A percentile compares a stretch with the other conserved stretches of the same genome.
Evolutionary conservation across 2,888 invertebrate genomes (phyloP).

Genomic region (Drosophila merina): DNA sequence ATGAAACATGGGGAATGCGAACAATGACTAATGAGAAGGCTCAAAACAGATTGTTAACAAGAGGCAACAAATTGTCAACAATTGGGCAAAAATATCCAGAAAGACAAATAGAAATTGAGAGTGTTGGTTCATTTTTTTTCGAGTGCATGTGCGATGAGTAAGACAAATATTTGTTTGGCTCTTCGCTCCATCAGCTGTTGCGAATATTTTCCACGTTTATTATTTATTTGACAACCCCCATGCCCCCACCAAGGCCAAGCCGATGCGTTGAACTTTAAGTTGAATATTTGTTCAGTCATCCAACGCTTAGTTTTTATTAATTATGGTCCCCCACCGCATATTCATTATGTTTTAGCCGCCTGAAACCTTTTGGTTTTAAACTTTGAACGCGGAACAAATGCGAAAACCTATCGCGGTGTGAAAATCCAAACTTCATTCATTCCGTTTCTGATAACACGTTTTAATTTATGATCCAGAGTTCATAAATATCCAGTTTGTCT

Average conservation of each 20-base stretch:
- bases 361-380: constrained; percentile 24
- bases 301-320: constrained; percentile 56
- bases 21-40: constrained; percentile 29
- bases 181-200: constrained; percentile 42
- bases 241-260: constrained; percentile 57
- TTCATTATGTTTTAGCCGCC: constrained; percentile 42
- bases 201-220: constrained; percentile 27
- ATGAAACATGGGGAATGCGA: constrained; percentile 4
- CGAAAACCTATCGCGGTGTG: constrained; percentile 19
- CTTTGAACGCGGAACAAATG: constrained; percentile 61
- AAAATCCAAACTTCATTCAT: constrained; percentile 1
- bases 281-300: constrained; percentile 64
- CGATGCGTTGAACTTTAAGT: constrained; percentile 65
- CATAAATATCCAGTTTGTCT: not conserved
- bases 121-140: constrained; percentile 8
- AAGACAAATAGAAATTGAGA: constrained; percentile 22
- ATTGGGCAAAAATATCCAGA: constrained; percentile 13
- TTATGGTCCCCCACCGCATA: constrained; percentile 55
- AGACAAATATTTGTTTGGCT: constrained; percentile 29
- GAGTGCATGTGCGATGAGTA: constrained; percentile 23
- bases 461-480: constrained; percentile 1
- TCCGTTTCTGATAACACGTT: constrained; percentile 10
- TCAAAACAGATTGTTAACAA: constrained; percentile 11
- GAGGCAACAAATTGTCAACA: constrained; percentile 15
- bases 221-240: constrained; percentile 17